Evolutionary conservation across 2,797 vertebrate species (phyloP).

Genomic region (Merluccius polli): DNA sequence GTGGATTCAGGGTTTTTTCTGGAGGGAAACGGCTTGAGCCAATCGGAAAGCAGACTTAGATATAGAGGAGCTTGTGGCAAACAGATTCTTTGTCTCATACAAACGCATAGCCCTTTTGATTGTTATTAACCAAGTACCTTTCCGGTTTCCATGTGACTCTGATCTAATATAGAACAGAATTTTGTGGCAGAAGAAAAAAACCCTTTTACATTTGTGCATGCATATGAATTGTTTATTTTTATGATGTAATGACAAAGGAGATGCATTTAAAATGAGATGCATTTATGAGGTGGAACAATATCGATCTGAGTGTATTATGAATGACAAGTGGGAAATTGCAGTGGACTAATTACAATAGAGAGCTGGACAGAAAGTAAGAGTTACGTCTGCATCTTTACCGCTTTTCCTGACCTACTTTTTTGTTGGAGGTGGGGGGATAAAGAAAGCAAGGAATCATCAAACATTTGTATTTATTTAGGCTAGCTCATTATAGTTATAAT

Average conservation of each 20-base stretch:
- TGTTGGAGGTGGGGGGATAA: neutral
- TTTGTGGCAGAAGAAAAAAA: neutral
- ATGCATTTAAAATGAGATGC: neutral
- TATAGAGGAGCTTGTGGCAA: slow-evolving; percentile 37
- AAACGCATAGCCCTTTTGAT: slow-evolving; percentile 12
- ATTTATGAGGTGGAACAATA: neutral
- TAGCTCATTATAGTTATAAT: neutral
- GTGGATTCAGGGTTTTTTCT: slow-evolving; percentile 31
- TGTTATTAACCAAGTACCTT: slow-evolving; percentile 21
- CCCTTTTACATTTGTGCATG: neutral
- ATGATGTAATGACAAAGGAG: neutral
- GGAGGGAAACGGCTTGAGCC: slow-evolving; percentile 33
- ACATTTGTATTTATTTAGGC: neutral
- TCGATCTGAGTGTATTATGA: neutral
- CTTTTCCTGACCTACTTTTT: slow-evolving; percentile 4
- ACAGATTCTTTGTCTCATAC: slow-evolving; percentile 33
- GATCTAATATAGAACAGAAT: neutral
- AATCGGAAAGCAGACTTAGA: slow-evolving; percentile 30
- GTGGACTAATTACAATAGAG: neutral
- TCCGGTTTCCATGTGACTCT: slow-evolving; percentile 15
- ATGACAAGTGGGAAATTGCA: neutral
- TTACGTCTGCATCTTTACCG: neutral
- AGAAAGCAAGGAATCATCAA: neutral
- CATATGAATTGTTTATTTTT: neutral
- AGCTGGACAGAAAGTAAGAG: neutral